Base-by-base conservation (phyloP, 1,140 invertebrate species). In the Drosophila albomicans region DNA sequence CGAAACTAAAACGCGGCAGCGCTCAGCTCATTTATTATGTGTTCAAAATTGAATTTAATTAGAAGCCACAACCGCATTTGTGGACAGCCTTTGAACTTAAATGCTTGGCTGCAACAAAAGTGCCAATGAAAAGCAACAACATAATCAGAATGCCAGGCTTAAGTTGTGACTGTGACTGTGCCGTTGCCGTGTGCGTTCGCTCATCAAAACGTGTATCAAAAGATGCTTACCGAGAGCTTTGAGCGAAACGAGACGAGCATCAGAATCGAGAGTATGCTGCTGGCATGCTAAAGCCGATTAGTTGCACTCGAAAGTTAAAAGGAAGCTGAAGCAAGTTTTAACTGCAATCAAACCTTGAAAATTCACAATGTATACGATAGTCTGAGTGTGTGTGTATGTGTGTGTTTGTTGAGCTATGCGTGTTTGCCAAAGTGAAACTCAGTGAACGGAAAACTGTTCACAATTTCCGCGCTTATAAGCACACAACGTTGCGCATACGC, bases 11-110 rank as follows among this genome's bases (percentile, higher is more conserved):
- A 43, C 41, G 5, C 41, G 41, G 41, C 41, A 43, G 38, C 20
- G 5, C 45, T 56, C 59, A 30, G 28, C 49, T 79, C 80, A 66
- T 82, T 78, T 64, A 75, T 75, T 62, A 78, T 84, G 56, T 43
- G 58, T 45, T 46, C 38, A 46, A 69, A 77, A 78, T 62, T 41
- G 77, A 75, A 84, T 88, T 87, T 87, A 87, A 88, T 88, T 88
- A 82, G 75, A 82, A 76, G 52, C 61, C 25, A 32, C 73, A 73
- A 43, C 84, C 84, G 11, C 84, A 88, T 25, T 25, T 66, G 57
- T 45, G 66, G 28, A 46, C 48, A 10, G 35, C 1, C 56, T 73
- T 73, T 66, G 51, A 74, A 54, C 72, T 68, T 28, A 61, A 65
- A 70, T 56, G 59, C 38, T 48, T 56, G 20, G 59, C 41, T 48